phyloP scores from a whole-genome alignment of 2,113 vertebrate species.

The Calidris pygmaea region DNA sequence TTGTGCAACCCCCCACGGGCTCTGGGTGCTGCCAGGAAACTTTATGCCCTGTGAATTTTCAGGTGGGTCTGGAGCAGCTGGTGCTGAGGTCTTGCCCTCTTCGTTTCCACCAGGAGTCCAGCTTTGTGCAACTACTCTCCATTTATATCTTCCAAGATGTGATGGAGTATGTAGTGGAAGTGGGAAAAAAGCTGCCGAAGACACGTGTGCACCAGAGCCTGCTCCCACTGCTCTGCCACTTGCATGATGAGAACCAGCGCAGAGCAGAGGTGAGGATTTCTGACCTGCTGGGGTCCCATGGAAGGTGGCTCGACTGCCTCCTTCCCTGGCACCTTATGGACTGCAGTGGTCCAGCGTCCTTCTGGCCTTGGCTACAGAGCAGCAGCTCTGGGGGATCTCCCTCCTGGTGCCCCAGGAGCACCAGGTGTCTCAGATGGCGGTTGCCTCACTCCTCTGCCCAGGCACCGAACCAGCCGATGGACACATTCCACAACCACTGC shows the following conservation, averaged over 20 bases:
- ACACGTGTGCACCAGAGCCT: background rate
- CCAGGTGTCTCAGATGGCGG: background rate
- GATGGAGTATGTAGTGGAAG: background rate
- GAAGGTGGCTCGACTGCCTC: background rate
- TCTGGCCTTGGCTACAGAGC: background rate
- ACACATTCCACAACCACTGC: background rate
- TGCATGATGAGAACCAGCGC: background rate
- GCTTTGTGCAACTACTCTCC: background rate
- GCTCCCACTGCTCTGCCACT: background rate
- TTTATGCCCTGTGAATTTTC: background rate
- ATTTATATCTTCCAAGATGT: background rate
- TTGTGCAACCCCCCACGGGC: too few relatives aligned
- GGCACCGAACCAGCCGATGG: background rate
- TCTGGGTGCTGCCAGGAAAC: background rate
- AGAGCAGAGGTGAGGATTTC: background rate
- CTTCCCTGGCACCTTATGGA: background rate
- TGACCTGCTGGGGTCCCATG: background rate
- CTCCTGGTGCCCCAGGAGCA: background rate
- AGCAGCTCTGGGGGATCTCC: background rate
- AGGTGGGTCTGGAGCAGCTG: background rate
- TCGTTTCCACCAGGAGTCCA: background rate
- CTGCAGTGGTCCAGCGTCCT: background rate
- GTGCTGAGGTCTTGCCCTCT: background rate
- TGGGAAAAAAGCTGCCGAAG: background rate
- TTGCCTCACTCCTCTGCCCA: background rate